These are phyloP conservation scores for Odontomachus brunneus DNA, from an alignment of 1,140 invertebrate genomes.

Conservation along the genomic window DNA sequence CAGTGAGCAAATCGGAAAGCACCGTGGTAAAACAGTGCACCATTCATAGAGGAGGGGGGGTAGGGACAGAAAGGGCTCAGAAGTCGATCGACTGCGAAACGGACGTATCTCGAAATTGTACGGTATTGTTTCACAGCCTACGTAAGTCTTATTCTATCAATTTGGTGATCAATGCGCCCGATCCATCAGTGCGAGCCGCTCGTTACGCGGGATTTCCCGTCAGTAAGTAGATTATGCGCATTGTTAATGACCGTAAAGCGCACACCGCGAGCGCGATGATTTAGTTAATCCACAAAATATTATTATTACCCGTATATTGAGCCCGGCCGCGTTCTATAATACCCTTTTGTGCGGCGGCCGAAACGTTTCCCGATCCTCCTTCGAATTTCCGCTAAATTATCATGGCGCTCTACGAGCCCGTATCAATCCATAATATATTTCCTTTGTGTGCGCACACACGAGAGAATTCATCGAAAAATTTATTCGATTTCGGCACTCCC, in stretches of 20 bases:
- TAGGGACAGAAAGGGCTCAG: too few relatives aligned
- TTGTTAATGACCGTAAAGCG: constrained; percentile 68
- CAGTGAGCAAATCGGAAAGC: neutral
- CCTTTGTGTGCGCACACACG: neutral
- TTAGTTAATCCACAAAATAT: constrained; percentile 70
- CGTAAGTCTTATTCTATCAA: constrained; percentile 64
- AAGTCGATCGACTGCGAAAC: constrained; percentile 24
- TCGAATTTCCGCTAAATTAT: constrained; percentile 60
- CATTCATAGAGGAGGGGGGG: too few relatives aligned
- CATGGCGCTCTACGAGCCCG: constrained; percentile 1
- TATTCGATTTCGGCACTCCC: neutral
- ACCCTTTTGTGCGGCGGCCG: constrained; percentile 32
- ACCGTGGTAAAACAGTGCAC: too few relatives aligned
- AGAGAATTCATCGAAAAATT: constrained; percentile 1
- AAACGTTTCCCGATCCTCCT: constrained; percentile 44
- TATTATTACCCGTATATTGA: constrained; percentile 66
- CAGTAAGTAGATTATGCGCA: constrained; percentile 70
- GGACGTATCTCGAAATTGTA: constrained; percentile 20
- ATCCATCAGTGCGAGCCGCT: constrained; percentile 54
- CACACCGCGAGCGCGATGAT: constrained; percentile 57
- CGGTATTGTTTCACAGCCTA: constrained; percentile 9
- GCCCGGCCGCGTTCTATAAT: constrained; percentile 50
- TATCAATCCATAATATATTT: constrained; percentile 39
- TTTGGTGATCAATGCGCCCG: constrained; percentile 60
- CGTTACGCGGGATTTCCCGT: constrained; percentile 67